Conservation (phyloP, 1,140 invertebrate genomes). For the Scaptomyza graminum region DNA sequence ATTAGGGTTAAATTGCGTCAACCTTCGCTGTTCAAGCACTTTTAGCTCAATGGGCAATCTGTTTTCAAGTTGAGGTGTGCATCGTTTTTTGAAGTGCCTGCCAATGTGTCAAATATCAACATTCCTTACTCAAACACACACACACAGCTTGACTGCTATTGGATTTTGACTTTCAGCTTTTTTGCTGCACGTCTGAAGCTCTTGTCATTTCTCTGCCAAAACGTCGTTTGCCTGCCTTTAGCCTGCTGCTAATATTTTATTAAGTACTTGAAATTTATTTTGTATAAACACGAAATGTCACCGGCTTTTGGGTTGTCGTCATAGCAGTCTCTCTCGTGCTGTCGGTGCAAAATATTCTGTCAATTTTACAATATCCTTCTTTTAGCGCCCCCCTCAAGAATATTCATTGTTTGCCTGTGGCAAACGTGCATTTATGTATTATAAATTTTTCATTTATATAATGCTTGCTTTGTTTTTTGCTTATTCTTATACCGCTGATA, state of each 20-base stretch:
- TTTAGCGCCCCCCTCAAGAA: background rate
- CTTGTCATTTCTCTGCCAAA: conserved; percentile 9
- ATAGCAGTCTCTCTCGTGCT: conserved; percentile 12
- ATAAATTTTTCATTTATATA: conserved; percentile 33
- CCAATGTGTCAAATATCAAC: conserved; percentile 19
- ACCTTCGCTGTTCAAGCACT: background rate
- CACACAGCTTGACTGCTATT: background rate
- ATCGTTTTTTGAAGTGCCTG: conserved; percentile 5
- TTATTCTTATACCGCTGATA: no score
- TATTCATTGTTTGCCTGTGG: conserved; percentile 49
- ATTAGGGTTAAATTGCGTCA: background rate
- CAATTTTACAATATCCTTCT: conserved; percentile 12
- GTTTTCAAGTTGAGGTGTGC: background rate
- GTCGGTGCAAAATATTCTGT: conserved; percentile 9
- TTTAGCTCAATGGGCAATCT: background rate
- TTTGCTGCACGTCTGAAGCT: conserved; percentile 14
- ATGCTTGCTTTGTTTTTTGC: background rate
- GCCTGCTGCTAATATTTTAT: conserved; percentile 40
- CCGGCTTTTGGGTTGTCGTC: conserved; percentile 20
- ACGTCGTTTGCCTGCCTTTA: conserved; percentile 14
- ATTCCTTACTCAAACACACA: background rate
- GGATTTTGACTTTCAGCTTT: conserved; percentile 12
- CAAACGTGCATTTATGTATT: conserved; percentile 60
- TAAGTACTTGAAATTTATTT: conserved; percentile 47
- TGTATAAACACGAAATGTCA: conserved; percentile 42